These are phyloP conservation scores for Carassius carassius DNA, from an alignment of 2,113 vertebrate genomes.

Conservation along the genomic window DNA sequence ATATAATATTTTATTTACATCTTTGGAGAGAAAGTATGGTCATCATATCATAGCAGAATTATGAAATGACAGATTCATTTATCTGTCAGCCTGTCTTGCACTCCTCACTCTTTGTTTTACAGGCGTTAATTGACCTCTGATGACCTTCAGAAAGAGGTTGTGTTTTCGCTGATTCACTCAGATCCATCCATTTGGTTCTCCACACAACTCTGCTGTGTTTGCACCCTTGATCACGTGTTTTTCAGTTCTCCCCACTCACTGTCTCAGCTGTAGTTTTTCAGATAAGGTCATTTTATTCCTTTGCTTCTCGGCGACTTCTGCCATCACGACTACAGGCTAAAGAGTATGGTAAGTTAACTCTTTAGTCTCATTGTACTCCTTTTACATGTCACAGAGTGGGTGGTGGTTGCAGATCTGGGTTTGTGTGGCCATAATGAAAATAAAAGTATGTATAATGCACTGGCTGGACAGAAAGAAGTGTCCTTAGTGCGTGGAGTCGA, in stretches of 20 bases:
- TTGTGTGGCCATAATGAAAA: slow-evolving; percentile 55
- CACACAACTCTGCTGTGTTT: slow-evolving; percentile 31
- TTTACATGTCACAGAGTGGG: background rate
- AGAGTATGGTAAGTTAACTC: background rate
- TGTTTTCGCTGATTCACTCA: slow-evolving; percentile 65
- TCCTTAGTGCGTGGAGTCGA: slow-evolving; percentile 68
- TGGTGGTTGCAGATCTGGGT: slow-evolving; percentile 20
- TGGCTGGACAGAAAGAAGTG: slow-evolving; percentile 54
- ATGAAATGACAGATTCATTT: background rate
- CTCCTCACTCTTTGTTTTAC: slow-evolving; percentile 48
- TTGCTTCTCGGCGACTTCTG: background rate
- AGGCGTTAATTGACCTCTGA: slow-evolving; percentile 55
- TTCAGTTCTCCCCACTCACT: slow-evolving; percentile 5
- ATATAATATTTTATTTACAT: background rate
- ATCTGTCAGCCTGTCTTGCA: background rate
- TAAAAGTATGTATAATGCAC: slow-evolving; percentile 62
- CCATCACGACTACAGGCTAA: background rate
- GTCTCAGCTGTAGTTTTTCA: background rate
- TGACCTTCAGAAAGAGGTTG: slow-evolving; percentile 58
- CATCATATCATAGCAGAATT: no score
- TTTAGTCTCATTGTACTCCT: background rate
- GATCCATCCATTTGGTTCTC: slow-evolving; percentile 60
- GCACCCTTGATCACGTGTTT: slow-evolving; percentile 1
- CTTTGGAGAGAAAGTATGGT: background rate
- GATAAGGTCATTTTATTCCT: background rate